Conservation (phyloP, 2,113 vertebrate genomes). For the Odontesthes bonariensis region DNA sequence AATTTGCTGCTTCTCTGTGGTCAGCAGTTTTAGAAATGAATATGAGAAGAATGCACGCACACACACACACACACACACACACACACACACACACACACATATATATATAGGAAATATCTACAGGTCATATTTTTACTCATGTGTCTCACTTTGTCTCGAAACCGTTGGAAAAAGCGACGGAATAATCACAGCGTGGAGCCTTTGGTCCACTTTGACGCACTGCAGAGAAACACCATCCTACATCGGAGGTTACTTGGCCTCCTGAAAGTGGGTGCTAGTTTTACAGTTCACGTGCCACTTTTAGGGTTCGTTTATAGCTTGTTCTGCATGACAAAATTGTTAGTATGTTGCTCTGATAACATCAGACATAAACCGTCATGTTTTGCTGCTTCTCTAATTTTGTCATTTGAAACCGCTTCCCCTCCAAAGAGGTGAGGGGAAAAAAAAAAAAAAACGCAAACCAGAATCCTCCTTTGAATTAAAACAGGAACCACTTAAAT, state of each 20-base stretch:
- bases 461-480: background rate
- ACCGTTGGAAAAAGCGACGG: background rate
- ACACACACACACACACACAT: too few relatives aligned
- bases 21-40: background rate
- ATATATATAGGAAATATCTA: background rate
- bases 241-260: slow-evolving; percentile 11
- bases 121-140: background rate
- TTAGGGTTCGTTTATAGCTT: background rate
- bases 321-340: background rate
- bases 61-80: too few relatives aligned
- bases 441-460: too few relatives aligned
- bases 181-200: background rate
- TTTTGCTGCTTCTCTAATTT: background rate
- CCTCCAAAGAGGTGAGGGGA: too few relatives aligned
- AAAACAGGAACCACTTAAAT: background rate
- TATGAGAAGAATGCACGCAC: background rate
- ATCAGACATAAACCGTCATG: background rate
- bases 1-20: slow-evolving; percentile 1
- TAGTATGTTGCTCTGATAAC: background rate
- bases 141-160: background rate
- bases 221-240: slow-evolving; percentile 22
- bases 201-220: slow-evolving; percentile 26
- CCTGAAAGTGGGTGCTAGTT: slow-evolving; percentile 21
- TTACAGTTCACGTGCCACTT: slow-evolving; percentile 14
- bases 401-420: background rate